Evolutionary conservation across 2,113 vertebrate genomes (phyloP), one percentile per base, ranked within the genome.

Genomic region (Psilopsiagon aurifrons): DNA sequence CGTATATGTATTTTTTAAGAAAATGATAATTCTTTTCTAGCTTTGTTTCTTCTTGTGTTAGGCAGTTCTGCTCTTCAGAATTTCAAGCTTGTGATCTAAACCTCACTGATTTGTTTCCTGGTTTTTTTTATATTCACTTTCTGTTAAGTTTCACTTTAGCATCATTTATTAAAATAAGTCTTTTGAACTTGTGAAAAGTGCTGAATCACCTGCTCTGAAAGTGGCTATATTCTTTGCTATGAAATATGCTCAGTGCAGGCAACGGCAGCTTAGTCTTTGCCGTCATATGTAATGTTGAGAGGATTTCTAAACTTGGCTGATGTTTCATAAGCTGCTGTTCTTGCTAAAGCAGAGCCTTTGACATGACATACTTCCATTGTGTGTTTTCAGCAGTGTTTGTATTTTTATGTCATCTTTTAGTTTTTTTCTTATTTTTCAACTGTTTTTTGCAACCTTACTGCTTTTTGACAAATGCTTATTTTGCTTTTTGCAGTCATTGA

Each of bases 341-440:
- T 71, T 60, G 67, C 35, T 64, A 6, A 64, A 77, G 54, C 18
- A 11, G 33, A 90, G 49, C 41, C 35, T 91, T 83, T 33, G n/a
- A 18, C 8, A 17, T 68, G 23, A 33, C 8, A 4, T 15, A 5
- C 33, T 29, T 55, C 49, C 1, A 3, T 23, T 41, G 1, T 3
- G 25, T 35, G 8, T 57, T 82, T 82, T 92, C 55, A 71, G 31
- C 62, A 44, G 2, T 27, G 60, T 9, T 63, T 67, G 3, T 37
- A 13, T 54, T 76, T 82, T 85, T 52, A 79, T 80, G 59, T 44
- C 5, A 6, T 16, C 20, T 66, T 86, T 41, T 23, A 66, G 46
- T 39, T 75, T 85, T 6, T 27, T 79, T 44, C 14, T 39, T 55
- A 83, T 35, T 35, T 44, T 18, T 6, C n/a, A 37, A 2, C 17